Evolutionary conservation across 2,888 invertebrate species (phyloP).

Genomic region (Apodemia zela): DNA sequence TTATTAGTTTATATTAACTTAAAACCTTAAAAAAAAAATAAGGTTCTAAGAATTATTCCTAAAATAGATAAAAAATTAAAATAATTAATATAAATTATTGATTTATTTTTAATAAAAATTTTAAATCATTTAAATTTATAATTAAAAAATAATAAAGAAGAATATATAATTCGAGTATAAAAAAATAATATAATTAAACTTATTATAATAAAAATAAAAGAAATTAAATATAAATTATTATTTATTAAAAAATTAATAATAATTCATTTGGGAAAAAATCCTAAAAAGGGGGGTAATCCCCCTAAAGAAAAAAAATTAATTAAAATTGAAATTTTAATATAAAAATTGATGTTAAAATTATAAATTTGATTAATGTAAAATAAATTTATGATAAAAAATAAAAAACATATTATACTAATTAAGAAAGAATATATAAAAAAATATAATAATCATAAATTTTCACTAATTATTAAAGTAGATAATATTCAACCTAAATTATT

Average conservation of each 20-base stretch:
- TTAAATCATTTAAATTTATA: slow-evolving; percentile 69
- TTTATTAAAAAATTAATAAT: slow-evolving; percentile 73
- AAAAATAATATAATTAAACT: slow-evolving; percentile 78
- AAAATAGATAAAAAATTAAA: slow-evolving; percentile 46
- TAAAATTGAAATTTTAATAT: slow-evolving; percentile 72
- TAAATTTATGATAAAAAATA: slow-evolving; percentile 70
- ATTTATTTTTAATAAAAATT: slow-evolving; percentile 54
- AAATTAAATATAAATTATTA: slow-evolving; percentile 59
- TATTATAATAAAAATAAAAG: slow-evolving; percentile 68
- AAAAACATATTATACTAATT: slow-evolving; percentile 60
- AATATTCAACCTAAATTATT: slow-evolving; percentile 82
- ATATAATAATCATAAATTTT: slow-evolving; percentile 69
- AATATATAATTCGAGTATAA: slow-evolving; percentile 76
- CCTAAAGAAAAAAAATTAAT: slow-evolving; percentile 80
- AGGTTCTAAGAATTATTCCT: slow-evolving; percentile 56
- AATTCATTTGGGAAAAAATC: slow-evolving; percentile 83
- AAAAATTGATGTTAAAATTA: slow-evolving; percentile 51
- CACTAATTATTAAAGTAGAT: slow-evolving; percentile 59
- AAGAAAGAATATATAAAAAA: slow-evolving; percentile 67
- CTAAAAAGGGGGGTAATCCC: slow-evolving; percentile 80
- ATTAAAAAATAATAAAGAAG: slow-evolving; percentile 69
- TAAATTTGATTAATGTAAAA: slow-evolving; percentile 76
- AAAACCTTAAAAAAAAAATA: slow-evolving; percentile 73
- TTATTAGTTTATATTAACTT: slow-evolving; percentile 81
- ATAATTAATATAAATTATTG: slow-evolving; percentile 45